Conservation (phyloP, 2,888 invertebrate genomes). For the Melanargia galathea region DNA sequence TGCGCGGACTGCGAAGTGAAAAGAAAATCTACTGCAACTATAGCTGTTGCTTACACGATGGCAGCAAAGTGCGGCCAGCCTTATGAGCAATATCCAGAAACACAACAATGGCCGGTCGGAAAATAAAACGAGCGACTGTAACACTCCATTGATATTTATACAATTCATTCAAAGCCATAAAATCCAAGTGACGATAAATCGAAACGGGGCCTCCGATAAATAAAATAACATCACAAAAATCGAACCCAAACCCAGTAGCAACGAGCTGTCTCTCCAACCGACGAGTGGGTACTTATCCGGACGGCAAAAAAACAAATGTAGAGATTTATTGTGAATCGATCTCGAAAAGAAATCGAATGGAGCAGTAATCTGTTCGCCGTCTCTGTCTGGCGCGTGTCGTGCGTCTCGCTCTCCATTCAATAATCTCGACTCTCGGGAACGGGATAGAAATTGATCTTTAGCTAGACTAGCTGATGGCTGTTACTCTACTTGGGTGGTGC, state of each 20-base stretch:
- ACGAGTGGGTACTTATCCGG: conserved; percentile 56
- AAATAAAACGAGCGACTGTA: conserved; percentile 29
- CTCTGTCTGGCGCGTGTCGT: conserved; percentile 42
- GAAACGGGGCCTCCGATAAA: conserved; percentile 51
- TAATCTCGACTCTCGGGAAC: conserved; percentile 50
- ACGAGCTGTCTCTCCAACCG: conserved; percentile 59
- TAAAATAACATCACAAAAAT: conserved; percentile 53
- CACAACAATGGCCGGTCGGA: conserved; percentile 18
- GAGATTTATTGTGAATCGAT: conserved; percentile 75
- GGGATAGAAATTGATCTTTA: conserved; percentile 56
- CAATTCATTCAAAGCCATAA: conserved; percentile 54
- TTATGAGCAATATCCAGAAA: conserved; percentile 20
- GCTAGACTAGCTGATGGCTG: conserved; percentile 63
- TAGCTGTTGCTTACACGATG: neutral
- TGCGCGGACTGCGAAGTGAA: too few species aligned
- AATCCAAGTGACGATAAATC: conserved; percentile 60
- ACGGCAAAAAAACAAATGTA: conserved; percentile 56
- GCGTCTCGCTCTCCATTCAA: conserved; percentile 59
- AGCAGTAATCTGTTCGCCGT: conserved; percentile 51
- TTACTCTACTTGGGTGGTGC: neutral
- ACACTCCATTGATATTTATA: conserved; percentile 48
- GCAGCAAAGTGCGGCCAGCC: neutral
- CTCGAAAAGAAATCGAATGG: conserved; percentile 66
- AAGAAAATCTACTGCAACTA: too few species aligned
- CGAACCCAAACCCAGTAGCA: conserved; percentile 65